phyloP scores from a whole-genome alignment of 2,888 invertebrate genomes.

The Drosophila longiperda region DNA sequence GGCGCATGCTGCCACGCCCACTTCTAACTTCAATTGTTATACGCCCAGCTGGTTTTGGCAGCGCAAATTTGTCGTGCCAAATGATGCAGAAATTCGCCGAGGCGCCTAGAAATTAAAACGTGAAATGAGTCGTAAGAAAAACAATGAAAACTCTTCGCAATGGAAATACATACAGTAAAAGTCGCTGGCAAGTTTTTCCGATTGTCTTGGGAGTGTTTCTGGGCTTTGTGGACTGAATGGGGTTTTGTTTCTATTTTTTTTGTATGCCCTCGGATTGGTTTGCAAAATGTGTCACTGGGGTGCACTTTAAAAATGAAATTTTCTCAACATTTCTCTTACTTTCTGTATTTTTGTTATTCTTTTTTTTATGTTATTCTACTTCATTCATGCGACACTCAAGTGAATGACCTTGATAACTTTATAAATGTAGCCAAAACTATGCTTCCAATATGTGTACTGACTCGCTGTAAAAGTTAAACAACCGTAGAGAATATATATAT shows the following conservation, averaged over 20 bases:
- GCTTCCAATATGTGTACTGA: not conserved
- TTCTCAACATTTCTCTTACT: conserved; percentile 44
- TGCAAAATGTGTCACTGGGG: conserved; percentile 79
- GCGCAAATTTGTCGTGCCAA: conserved; percentile 73
- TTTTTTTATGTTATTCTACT: conserved; percentile 10
- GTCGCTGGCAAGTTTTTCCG: conserved; percentile 69
- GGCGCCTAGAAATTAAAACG: conserved; percentile 80
- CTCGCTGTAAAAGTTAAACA: conserved; percentile 6
- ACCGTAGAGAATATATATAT: not conserved
- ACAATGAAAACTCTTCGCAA: conserved; percentile 74
- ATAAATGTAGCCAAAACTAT: conserved; percentile 20
- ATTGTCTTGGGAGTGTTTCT: conserved; percentile 66
- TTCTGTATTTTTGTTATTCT: not conserved
- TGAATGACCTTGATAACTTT: conserved; percentile 47
- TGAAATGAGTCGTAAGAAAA: conserved; percentile 81
- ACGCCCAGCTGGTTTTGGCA: conserved; percentile 54
- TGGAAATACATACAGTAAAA: conserved; percentile 47
- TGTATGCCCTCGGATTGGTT: conserved; percentile 17
- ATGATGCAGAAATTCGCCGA: conserved; percentile 75
- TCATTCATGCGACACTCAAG: conserved; percentile 43
- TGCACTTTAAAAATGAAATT: conserved; percentile 81
- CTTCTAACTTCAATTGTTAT: not conserved
- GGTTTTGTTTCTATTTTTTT: not conserved
- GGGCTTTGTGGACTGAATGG: conserved; percentile 10
- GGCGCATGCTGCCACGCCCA: conserved; percentile 27